phyloP scores from a whole-genome alignment of 2,113 vertebrate genomes.

The Amazona guildingii region DNA sequence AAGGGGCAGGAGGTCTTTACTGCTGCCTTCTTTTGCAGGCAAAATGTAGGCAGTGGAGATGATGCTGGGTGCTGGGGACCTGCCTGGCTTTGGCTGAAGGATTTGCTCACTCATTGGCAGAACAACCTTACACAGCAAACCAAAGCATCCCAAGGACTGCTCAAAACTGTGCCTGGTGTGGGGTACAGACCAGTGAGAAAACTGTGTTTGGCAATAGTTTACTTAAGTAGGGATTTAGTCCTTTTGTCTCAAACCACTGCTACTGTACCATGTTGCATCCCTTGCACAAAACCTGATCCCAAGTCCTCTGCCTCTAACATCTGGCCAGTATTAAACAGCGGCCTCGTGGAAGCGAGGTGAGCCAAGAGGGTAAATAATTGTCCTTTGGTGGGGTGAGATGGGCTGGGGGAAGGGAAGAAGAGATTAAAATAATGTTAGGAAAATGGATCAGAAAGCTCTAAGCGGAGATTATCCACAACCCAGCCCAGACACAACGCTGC shows the following conservation, averaged over 20 bases:
- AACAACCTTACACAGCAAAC: background rate
- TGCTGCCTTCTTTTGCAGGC: background rate
- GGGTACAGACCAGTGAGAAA: background rate
- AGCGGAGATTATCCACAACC: slow-evolving; percentile 50
- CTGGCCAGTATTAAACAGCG: background rate
- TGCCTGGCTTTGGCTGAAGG: background rate
- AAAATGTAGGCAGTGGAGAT: background rate
- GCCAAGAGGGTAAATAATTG: slow-evolving; percentile 28
- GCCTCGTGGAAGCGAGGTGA: background rate
- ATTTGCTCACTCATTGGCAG: background rate
- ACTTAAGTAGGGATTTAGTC: background rate
- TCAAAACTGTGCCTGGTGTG: background rate
- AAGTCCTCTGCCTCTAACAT: background rate
- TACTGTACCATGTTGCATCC: background rate
- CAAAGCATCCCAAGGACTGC: background rate
- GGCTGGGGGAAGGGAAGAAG: background rate
- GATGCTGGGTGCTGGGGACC: background rate
- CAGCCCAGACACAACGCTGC: background rate
- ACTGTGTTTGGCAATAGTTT: background rate
- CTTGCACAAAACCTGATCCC: background rate
- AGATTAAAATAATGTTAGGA: slow-evolving; percentile 65
- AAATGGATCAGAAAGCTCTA: slow-evolving; percentile 62
- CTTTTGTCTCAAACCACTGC: background rate
- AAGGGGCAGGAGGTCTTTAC: background rate
- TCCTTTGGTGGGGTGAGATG: background rate